Percentiles rank a stretch among this genome's conserved stretches.
phyloP scores from a whole-genome alignment of 2,797 vertebrate species.

The Pterois miles region DNA sequence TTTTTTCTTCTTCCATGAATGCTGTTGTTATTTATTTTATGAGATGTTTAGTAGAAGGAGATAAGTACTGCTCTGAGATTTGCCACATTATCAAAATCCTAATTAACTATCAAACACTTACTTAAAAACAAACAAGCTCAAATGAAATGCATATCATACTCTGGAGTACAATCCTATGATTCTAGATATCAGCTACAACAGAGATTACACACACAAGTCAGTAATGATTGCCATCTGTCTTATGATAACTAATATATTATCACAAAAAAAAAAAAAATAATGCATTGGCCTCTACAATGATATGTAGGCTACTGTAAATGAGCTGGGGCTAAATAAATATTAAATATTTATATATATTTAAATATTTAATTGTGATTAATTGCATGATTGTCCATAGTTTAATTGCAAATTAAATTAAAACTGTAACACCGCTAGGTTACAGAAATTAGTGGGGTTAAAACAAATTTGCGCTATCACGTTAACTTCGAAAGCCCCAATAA shows the following conservation, averaged over 20 bases:
- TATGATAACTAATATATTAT: neutral
- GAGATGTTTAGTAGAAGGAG: constrained; percentile 4
- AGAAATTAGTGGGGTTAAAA: no score
- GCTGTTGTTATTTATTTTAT: constrained; percentile 28
- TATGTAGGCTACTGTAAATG: neutral
- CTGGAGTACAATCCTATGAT: neutral
- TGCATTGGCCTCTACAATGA: neutral
- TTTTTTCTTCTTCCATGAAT: neutral
- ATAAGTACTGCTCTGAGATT: constrained; percentile 32
- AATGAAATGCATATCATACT: neutral
- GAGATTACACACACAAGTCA: neutral
- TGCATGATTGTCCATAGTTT: no score
- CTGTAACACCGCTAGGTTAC: no score
- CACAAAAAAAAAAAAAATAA: neutral
- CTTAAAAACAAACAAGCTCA: neutral
- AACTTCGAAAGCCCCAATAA: no score
- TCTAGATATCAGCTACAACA: neutral
- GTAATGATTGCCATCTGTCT: neutral
- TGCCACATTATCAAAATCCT: constrained; percentile 40
- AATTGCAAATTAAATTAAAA: no score
- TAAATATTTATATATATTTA: no score
- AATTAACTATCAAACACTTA: constrained; percentile 28
- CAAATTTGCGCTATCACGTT: no score
- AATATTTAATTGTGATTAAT: no score
- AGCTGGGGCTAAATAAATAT: no score